A percentile compares a stretch with the other conserved stretches of the same genome.
phyloP scores from a whole-genome alignment of 2,888 invertebrate genomes.

The Julus scandinavius region DNA sequence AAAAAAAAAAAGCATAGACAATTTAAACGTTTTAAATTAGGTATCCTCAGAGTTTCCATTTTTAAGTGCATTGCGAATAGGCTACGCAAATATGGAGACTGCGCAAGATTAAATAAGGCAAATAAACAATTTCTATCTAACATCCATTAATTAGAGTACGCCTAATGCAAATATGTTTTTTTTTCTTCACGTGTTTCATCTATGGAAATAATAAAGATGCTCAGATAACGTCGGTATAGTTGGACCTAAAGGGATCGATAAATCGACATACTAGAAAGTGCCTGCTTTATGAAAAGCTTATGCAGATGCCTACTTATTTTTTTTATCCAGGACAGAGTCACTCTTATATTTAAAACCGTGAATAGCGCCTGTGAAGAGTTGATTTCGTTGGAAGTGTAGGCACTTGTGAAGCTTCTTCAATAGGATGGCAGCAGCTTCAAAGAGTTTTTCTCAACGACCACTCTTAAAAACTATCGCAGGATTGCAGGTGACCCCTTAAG shows the following conservation, averaged over 20 bases:
- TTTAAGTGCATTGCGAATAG: not conserved
- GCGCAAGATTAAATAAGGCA: constrained; percentile 15
- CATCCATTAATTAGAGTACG: constrained; percentile 34
- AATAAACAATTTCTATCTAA: constrained; percentile 17
- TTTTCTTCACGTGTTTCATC: not conserved
- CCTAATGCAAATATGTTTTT: not conserved
- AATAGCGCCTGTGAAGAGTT: not conserved
- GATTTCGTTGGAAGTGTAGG: not conserved
- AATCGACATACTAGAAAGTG: not conserved
- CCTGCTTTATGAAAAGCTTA: not conserved
- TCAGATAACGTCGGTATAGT: not conserved
- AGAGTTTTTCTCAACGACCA: not conserved
- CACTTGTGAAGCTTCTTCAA: constrained; percentile 11
- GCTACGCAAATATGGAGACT: not conserved
- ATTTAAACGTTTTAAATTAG: not conserved
- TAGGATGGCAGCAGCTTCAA: not conserved
- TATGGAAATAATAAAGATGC: constrained; percentile 25
- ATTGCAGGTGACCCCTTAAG: constrained; percentile 9
- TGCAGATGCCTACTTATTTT: not conserved
- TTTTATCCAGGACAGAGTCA: not conserved
- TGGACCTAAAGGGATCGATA: not conserved
- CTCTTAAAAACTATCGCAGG: not conserved
- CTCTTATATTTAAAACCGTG: not conserved
- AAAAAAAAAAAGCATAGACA: not conserved
- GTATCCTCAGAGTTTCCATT: not conserved